Conservation (phyloP, 2,113 vertebrate genomes). For the Pagrus major region DNA sequence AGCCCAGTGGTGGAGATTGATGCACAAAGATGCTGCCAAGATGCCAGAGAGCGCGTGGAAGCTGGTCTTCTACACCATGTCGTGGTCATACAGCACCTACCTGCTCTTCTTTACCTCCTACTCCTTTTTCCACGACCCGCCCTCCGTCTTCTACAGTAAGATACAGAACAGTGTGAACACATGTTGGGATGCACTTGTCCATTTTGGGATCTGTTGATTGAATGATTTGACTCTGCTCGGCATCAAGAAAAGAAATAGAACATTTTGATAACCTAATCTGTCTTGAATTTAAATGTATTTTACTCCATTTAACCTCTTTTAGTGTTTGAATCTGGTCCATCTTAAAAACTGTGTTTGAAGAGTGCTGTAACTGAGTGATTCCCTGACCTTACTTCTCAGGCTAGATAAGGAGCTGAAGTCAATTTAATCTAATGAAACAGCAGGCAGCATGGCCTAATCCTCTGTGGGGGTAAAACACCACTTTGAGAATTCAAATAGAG, state of each 20-base stretch:
- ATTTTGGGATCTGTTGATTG: neutral
- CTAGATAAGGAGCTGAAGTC: conserved; percentile 22
- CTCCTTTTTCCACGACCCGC: conserved; percentile 93
- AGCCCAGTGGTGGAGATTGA: conserved; percentile 86
- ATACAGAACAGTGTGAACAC: neutral
- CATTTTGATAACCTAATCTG: neutral
- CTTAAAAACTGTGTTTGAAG: neutral
- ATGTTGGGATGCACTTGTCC: neutral
- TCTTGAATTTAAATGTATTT: neutral
- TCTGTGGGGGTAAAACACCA: conserved; percentile 16
- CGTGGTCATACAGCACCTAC: conserved; percentile 94
- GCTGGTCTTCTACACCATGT: conserved; percentile 93
- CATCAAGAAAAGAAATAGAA: neutral
- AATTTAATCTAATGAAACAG: conserved; percentile 44
- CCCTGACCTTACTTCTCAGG: neutral
- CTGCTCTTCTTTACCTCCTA: conserved; percentile 94
- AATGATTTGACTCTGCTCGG: neutral
- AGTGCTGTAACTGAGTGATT: neutral
- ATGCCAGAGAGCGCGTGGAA: conserved; percentile 99
- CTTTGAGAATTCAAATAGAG: conserved; percentile 37
- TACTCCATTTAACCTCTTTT: neutral
- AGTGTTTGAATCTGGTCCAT: neutral
- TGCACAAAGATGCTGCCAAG: conserved; percentile 93
- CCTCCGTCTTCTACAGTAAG: conserved; percentile 93
- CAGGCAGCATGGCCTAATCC: neutral